Base-by-base conservation (phyloP, 1,140 invertebrate species). In the Penaeus japonicus region DNA sequence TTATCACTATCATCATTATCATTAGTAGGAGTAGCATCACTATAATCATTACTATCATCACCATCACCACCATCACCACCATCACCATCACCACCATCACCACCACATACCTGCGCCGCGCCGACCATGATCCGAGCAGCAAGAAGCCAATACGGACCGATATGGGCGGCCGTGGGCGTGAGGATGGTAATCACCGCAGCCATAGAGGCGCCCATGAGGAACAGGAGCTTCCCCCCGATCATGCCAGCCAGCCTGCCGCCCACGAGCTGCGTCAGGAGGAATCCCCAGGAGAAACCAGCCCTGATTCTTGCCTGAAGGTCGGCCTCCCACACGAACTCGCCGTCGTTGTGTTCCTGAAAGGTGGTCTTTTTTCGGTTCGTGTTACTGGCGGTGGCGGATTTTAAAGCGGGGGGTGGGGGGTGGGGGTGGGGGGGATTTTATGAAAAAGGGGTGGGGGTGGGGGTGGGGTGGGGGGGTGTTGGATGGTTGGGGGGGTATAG, bases 141-240 rank as follows among this genome's bases (percentile, higher is more conserved):
- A 24, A 90, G 79, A 20, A 90, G 87, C 88, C 90, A 90, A 79
- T 90, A 90, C 22, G 90, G 86, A 5, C 90, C 90, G 7, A 80
- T 22, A 27, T 81, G 32, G 4, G 90, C 88, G 18, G 89, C 78
- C 0, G 77, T 81, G 5, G 90, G 90, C 12, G 79, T 65, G n/a
- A 90, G 81, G 2, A 90, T 39, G 20, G 90, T 89, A 5, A 90
- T 57, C 27, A 90, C n/a, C 0, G 87, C 90, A 2, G 87, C 80
- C 3, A 84, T 27, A 5, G 86, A 32, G 24, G 89, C 87, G 5
- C 90, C 90, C 59, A 87, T 54, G 20, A 89, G 73, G 15, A 90
- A 62, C 20, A 90, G 85, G 20, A 90, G 22, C 73, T 90, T 90
- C n/a, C 90, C 90, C 24, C 90, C 90, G n/a, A 90, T 65, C 20